A percentile compares a stretch with the other conserved stretches of the same genome.
phyloP scores from a whole-genome alignment of 1,140 invertebrate species.

The Akabosia matsudoensis region DNA sequence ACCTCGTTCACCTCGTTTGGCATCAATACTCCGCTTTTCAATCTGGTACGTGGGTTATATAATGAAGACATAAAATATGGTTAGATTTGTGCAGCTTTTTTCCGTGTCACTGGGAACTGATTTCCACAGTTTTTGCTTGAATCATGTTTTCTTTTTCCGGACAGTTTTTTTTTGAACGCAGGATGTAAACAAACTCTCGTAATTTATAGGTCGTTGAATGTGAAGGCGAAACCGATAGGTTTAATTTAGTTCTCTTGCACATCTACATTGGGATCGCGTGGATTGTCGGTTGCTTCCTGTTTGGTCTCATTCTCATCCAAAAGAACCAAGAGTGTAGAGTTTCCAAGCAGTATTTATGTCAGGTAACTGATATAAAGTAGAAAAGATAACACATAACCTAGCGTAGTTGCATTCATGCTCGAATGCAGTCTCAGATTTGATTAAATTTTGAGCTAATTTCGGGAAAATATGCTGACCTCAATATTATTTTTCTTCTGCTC shows the following conservation, averaged over 20 bases:
- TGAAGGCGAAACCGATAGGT: slow-evolving; percentile 64
- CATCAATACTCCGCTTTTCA: slow-evolving; percentile 81
- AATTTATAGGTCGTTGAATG: slow-evolving; percentile 40
- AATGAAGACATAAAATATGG: neutral
- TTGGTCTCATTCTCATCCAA: slow-evolving; percentile 75
- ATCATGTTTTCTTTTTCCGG: too few relatives aligned
- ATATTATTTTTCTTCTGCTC: neutral
- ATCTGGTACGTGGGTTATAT: too few relatives aligned
- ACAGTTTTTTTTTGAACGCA: too few relatives aligned
- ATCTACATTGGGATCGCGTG: slow-evolving; percentile 77
- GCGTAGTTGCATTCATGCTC: neutral
- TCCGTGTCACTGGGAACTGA: too few relatives aligned
- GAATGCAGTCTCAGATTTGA: neutral
- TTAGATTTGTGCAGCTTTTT: too few relatives aligned
- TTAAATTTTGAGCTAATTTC: neutral
- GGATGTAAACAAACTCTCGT: too few relatives aligned
- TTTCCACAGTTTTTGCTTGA: too few relatives aligned
- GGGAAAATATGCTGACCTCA: neutral
- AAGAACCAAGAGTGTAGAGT: slow-evolving; percentile 80
- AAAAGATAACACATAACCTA: too few relatives aligned
- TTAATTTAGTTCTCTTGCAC: slow-evolving; percentile 66
- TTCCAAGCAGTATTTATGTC: slow-evolving; percentile 76
- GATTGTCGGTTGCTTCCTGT: slow-evolving; percentile 73
- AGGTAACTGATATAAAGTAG: slow-evolving; percentile 46
- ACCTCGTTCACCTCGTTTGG: slow-evolving; percentile 74